Conservation (phyloP, 2,888 invertebrate genomes). For the Oxyscelio sp. region DNA sequence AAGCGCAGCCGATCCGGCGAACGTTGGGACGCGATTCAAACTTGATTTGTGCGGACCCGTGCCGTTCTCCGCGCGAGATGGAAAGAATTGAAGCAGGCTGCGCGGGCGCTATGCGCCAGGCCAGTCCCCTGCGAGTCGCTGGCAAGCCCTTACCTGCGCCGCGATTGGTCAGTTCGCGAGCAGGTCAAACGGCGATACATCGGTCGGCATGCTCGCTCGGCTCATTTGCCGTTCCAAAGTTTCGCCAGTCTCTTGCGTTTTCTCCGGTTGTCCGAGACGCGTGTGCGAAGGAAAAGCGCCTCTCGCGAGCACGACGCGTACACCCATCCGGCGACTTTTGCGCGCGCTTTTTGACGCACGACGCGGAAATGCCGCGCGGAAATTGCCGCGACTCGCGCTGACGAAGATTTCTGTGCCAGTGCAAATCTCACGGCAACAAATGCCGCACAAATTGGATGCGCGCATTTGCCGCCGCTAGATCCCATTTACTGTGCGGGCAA, state of each 20-base stretch:
- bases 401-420: not conserved
- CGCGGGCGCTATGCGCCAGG: constrained; percentile 46
- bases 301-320: not conserved
- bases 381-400: constrained; percentile 10
- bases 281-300: not conserved
- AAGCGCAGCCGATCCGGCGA: not conserved
- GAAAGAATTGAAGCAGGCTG: constrained; percentile 39
- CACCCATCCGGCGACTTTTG: not conserved
- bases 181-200: constrained; percentile 71
- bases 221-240: constrained; percentile 49
- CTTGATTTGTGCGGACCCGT: constrained; percentile 23
- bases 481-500: not conserved
- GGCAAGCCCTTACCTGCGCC: constrained; percentile 50
- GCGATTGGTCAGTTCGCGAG: constrained; percentile 70
- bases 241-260: constrained; percentile 21
- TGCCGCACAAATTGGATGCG: not conserved
- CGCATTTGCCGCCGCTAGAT: not conserved
- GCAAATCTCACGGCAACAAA: not conserved
- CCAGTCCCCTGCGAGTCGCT: constrained; percentile 48
- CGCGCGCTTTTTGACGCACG: constrained; percentile 35
- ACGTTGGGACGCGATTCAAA: constrained; percentile 11
- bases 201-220: constrained; percentile 57
- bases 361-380: constrained; percentile 15
- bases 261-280: constrained; percentile 10
- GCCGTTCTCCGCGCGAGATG: constrained; percentile 8